These are phyloP conservation scores for Passer montanus DNA, from an alignment of 2,113 vertebrate genomes.

Conservation along the genomic window DNA sequence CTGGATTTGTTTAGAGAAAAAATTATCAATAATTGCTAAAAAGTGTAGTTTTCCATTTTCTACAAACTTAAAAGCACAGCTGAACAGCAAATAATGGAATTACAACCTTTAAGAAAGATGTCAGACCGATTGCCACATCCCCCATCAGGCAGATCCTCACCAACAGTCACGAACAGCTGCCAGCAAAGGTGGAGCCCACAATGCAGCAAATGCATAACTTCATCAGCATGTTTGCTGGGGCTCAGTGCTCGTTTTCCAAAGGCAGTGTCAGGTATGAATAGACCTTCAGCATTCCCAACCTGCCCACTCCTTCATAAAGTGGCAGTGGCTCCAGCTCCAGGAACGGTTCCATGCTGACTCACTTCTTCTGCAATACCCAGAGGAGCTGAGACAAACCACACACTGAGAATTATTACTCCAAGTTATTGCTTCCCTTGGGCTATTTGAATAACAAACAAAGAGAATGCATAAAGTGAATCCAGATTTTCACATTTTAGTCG, in stretches of 20 bases:
- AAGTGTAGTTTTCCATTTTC: neutral
- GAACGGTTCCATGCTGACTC: constrained; percentile 46
- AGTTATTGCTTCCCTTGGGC: constrained; percentile 49
- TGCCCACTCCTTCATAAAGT: constrained; percentile 5
- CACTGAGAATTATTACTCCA: constrained; percentile 48
- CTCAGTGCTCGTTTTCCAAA: neutral
- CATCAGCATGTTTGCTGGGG: neutral
- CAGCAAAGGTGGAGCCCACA: neutral
- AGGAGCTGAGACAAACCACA: constrained; percentile 53
- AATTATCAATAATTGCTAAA: constrained; percentile 20
- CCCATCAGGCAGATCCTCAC: neutral
- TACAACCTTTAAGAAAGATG: neutral
- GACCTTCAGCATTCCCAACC: neutral
- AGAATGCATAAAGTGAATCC: constrained; percentile 48
- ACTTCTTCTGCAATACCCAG: constrained; percentile 42
- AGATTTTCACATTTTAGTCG: constrained; percentile 31
- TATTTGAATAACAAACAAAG: constrained; percentile 56
- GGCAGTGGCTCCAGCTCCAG: constrained; percentile 4
- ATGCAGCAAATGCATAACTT: neutral
- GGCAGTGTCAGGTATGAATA: neutral
- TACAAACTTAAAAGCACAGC: neutral
- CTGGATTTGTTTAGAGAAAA: constrained; percentile 3
- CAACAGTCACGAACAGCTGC: neutral
- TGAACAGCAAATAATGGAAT: neutral
- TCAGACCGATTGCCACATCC: neutral